A percentile compares a stretch with the other conserved stretches of the same genome.
phyloP scores from a whole-genome alignment of 1,140 invertebrate genomes.

The Bombus affinis region DNA sequence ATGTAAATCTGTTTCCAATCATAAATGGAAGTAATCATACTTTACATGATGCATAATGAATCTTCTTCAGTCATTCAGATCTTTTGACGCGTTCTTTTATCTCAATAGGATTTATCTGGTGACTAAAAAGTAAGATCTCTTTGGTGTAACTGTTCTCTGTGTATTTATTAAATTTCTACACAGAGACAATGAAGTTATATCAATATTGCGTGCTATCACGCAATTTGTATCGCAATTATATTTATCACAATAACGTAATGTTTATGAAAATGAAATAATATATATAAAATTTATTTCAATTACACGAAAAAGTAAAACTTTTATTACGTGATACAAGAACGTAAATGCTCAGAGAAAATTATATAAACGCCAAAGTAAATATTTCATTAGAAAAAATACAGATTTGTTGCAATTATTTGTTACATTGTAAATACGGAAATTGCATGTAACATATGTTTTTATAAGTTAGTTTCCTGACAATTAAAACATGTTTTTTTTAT shows the following conservation, averaged over 20 bases:
- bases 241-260: neutral
- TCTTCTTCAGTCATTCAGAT: neutral
- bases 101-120: neutral
- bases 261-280: neutral
- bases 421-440: slow-evolving; percentile 9
- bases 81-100: neutral
- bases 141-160: neutral
- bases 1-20: neutral
- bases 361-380: neutral
- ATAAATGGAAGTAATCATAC: neutral
- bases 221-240: neutral
- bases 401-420: slow-evolving; percentile 6
- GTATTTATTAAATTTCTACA: neutral
- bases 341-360: neutral
- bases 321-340: neutral
- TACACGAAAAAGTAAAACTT: neutral
- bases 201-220: neutral
- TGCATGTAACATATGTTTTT: neutral
- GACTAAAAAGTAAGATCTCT: neutral
- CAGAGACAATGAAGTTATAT: neutral
- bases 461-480: neutral
- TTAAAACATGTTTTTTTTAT: slow-evolving; percentile 7
- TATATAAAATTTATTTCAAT: neutral
- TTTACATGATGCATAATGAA: neutral
- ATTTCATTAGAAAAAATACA: neutral